Evolutionary conservation across 2,888 invertebrate genomes (phyloP), one percentile per base, ranked within the genome.

Genomic region (Lepeophtheirus nordmannii): DNA sequence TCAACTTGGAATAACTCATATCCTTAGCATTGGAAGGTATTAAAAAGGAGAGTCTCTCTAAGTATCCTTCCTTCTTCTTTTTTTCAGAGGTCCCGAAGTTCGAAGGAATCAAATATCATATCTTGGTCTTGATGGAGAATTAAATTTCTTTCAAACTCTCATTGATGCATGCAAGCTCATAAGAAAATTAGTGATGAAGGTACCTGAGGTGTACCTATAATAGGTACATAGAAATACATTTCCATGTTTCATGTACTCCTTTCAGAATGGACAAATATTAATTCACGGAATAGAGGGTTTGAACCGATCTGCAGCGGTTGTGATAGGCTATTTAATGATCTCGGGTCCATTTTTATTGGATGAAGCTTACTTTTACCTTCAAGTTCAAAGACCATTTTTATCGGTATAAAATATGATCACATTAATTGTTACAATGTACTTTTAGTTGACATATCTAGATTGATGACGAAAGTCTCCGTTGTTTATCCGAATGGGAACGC

Each of bases 271-370:
- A 20, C 39, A 41, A 17, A 41, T 62, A 10, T 20, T 62, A 11
- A 40, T 62, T 41, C 62, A 62, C 40, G 62, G 62, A 38, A 40
- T 62, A 17, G 62, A 62, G 11, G 62, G 62, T 20, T 62, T 62
- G n/a, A 62, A 62, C n/a, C 62, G 62, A n/a, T 62, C 62, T n/a
- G 62, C 62, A 11, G 62, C 62, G 1, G 41, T 62, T 10, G 39
- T 62, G 10, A 41, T 62, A 17, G 62, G 39, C 20, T 62, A 39
- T 40, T 38, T 62, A 17, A 62, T 62, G 62, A 39, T 20, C 20
- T 40, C 39, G 2, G 20, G 20, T 12, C 39, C 62, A 30, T 20
- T 20, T 41, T 23, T 40, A 38, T 40, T 62, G 17, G 62, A 62
- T 20, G 62, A 62, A n/a, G 62, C 41, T 17, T 62, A 38, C 7